Conservation (phyloP, 2,797 vertebrate genomes). For the Gobio occitaniae region DNA sequence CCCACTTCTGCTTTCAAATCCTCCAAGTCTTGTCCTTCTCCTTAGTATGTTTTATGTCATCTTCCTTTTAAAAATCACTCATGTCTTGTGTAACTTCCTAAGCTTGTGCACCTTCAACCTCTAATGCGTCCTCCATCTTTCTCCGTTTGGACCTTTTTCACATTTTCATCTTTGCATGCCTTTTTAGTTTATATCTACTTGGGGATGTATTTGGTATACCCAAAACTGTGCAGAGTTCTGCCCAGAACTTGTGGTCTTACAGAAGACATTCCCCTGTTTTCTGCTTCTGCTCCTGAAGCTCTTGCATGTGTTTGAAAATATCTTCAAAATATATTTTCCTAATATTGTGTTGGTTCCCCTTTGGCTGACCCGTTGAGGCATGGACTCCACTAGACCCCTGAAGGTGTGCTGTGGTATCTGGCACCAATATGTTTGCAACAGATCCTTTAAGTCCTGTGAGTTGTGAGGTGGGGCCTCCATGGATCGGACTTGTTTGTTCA, state of each 20-base stretch:
- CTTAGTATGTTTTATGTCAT: not conserved
- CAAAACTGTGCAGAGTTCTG: not conserved
- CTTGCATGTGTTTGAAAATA: slow-evolving; percentile 4
- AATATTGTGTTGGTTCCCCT: too few species aligned
- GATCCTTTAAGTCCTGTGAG: too few species aligned
- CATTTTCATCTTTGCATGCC: not conserved
- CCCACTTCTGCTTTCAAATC: too few species aligned
- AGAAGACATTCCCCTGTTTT: not conserved
- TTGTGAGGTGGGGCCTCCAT: too few species aligned
- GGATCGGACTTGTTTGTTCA: too few species aligned
- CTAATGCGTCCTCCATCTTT: not conserved
- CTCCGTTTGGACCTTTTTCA: not conserved
- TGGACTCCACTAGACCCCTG: too few species aligned
- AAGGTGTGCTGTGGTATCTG: too few species aligned
- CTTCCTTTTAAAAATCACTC: not conserved
- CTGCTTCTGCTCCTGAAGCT: slow-evolving; percentile 1
- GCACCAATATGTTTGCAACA: too few species aligned
- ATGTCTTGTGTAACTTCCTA: not conserved
- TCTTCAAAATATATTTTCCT: not conserved
- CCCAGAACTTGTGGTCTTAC: not conserved
- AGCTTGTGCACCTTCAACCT: not conserved
- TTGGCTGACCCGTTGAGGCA: too few species aligned
- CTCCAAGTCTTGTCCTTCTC: not conserved
- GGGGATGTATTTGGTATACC: not conserved
- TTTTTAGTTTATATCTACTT: not conserved